Evolutionary conservation across 1,140 invertebrate species (phyloP), one percentile per base, ranked within the genome.

Genomic region (Pteromalus puparum): DNA sequence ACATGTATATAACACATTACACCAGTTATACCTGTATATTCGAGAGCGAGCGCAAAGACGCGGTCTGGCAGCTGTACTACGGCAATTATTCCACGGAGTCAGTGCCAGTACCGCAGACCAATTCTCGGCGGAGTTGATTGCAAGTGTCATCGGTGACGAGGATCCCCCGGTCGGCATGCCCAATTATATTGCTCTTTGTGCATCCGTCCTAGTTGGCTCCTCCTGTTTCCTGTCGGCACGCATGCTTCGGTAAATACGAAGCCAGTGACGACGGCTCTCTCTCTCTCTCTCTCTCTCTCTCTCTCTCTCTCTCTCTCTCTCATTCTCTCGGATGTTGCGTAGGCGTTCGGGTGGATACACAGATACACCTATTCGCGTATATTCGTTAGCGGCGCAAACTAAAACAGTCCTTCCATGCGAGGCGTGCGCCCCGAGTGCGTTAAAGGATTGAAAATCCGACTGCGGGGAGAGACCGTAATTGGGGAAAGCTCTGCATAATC

Each of bases 181-280:
- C 79, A 82, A 74, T 82, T 82, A 82, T 82, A 74, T 24, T 2
- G 80, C 68, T 34, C 80, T 82, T 82, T 82, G 80, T 81, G 38
- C 72, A n/a, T 81, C 61, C 30, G 28, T n/a, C 72, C 4, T 10
- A 4, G 18, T 61, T 74, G 21, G 42, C 72, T 30, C 67, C 65
- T 68, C 21, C 26, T 53, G 48, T 34, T 73, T 26, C 15, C 7
- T 10, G 30, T 18, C 30, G 72, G 34, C 18, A 7, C 34, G 15
- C 28, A 21, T 6, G 7, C 65, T 67, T 18, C 65, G 65, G 61
- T 67, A 24, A n/a, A 67, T 24, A 67, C 24, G 24, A 65, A 5
- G 65, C n/a, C 65, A n/a, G 65, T 24, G 65, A 26, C 65, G 65
- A 24, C 26, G 18, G 7, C 15, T 28, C 70, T 24, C 28, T 34